A percentile compares a stretch with the other conserved stretches of the same genome.
phyloP scores from a whole-genome alignment of 2,888 invertebrate genomes.

The Lasioglossum zephyrum region DNA sequence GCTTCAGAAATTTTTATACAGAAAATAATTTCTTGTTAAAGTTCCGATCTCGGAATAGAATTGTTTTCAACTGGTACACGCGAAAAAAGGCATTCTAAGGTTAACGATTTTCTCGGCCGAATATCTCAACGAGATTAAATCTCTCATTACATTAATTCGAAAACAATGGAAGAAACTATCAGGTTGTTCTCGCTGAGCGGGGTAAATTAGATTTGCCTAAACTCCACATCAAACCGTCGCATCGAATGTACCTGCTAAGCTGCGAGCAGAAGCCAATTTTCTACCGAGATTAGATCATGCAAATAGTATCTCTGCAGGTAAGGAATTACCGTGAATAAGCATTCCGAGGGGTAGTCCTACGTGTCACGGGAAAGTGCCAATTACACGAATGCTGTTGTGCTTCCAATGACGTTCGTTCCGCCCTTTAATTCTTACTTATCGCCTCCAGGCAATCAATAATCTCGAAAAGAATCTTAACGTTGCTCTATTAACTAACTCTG shows the following conservation, averaged over 20 bases:
- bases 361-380: slow-evolving; percentile 48
- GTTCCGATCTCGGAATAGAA: neutral
- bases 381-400: slow-evolving; percentile 32
- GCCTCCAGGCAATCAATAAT: neutral
- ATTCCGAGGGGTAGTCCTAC: slow-evolving; percentile 10
- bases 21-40: neutral
- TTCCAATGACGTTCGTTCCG: slow-evolving; percentile 2
- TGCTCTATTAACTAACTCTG: neutral
- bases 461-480: neutral
- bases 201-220: slow-evolving; percentile 52
- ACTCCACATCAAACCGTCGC: slow-evolving; percentile 43
- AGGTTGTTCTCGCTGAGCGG: neutral
- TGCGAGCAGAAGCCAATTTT: slow-evolving; percentile 56
- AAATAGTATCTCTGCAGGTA: slow-evolving; percentile 44
- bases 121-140: neutral
- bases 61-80: neutral
- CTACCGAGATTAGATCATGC: slow-evolving; percentile 54
- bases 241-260: slow-evolving; percentile 39
- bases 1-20: neutral
- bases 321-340: slow-evolving; percentile 48
- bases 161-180: slow-evolving; percentile 38
- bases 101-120: neutral
- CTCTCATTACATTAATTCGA: slow-evolving; percentile 16
- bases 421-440: neutral
- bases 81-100: neutral